Evolutionary conservation across 2,888 invertebrate species (phyloP), one percentile per base, ranked within the genome.

Genomic region (Meiosimyza decipiens): DNA sequence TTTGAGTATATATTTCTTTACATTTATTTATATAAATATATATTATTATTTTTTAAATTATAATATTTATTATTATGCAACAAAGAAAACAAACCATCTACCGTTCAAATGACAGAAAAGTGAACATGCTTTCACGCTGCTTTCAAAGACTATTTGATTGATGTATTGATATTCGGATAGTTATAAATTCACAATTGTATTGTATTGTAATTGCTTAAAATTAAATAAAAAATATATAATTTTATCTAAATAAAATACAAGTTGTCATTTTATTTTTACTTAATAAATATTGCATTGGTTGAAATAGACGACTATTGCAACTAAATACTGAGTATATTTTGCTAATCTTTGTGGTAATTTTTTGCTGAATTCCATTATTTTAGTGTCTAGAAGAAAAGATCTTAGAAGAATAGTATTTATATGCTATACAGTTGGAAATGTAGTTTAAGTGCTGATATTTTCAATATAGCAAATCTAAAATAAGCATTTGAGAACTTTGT

Each of bases 51-150:
- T 63, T 62, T 22, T 70, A 70, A 70, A 63, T 70, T 70, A 47
- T 59, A n/a, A 70, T 70, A 70, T 70, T 63, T 70, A 70, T 70
- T 51, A 64, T 64, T 59, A 60, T 60, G 59, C 68, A 55, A 59
- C 18, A 18, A 52, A 62, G 52, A 40, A 70, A 70, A 15, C 18
- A 18, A 60, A 64, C 15, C 68, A 69, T 51, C 52, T 70, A 52
- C 49, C 12, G 40, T 63, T 70, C 52, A 70, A 62, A 54, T 59
- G 40, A 54, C 16, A 62, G 40, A 70, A 57, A 47, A 54, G 54
- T 63, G 62, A 54, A 62, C 33, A 28, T 22, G 18, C 54, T 54
- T 49, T 49, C 62, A 70, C 63, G 54, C 62, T 63, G 62, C 70
- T 70, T 70, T 70, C 70, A 63, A 63, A 47, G 70, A 70, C 70